phyloP scores from a whole-genome alignment of 2,113 vertebrate species.

The Columba livia region DNA sequence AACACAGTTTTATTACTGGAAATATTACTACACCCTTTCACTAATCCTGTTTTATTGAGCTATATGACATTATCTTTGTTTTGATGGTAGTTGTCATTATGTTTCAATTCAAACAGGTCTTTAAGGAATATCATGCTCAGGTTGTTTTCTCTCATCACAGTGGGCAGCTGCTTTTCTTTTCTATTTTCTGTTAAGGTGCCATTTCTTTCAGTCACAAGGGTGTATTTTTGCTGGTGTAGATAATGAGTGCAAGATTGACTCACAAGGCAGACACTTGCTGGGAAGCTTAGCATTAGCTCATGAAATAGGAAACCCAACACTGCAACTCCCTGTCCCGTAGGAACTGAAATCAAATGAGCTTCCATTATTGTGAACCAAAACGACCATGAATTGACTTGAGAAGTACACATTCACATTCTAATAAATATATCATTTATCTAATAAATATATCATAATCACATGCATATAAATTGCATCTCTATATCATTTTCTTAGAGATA shows the following conservation, averaged over 20 bases:
- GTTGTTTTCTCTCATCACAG: conserved; percentile 37
- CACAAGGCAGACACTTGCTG: conserved; percentile 11
- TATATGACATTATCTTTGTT: conserved; percentile 36
- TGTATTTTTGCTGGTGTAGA: background rate
- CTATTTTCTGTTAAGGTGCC: conserved; percentile 54
- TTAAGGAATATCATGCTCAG: background rate
- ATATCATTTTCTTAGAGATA: background rate
- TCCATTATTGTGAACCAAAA: background rate
- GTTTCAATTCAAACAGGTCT: conserved; percentile 34
- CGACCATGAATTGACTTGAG: background rate
- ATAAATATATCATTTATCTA: background rate
- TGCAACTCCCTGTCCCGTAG: background rate
- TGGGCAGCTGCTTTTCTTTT: conserved; percentile 50
- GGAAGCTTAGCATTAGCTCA: conserved; percentile 38
- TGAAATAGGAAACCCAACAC: background rate
- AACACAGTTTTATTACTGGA: background rate
- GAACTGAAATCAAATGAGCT: conserved; percentile 23
- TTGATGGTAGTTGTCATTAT: conserved; percentile 54
- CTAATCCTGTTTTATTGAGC: background rate
- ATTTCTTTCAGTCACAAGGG: conserved; percentile 38
- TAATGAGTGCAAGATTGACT: conserved; percentile 43
- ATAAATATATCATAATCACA: background rate
- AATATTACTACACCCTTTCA: conserved; percentile 19
- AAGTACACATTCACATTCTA: background rate
- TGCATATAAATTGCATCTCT: background rate